Percentiles rank a stretch among this genome's conserved stretches.
phyloP scores from a whole-genome alignment of 2,113 vertebrate genomes.

The Suricata suricatta region DNA sequence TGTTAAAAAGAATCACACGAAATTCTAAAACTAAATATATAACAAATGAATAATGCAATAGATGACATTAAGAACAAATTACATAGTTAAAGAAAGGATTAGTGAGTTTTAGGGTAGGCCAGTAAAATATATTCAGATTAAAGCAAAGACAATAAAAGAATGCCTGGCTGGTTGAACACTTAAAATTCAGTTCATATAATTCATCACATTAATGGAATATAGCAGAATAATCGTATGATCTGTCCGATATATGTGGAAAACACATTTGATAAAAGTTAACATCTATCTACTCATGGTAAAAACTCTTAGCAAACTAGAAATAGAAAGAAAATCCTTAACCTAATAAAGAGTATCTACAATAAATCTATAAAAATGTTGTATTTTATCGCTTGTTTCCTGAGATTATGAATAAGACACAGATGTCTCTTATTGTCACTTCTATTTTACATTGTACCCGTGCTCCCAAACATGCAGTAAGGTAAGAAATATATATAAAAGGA shows the following conservation, averaged over 20 bases:
- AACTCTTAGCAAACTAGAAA: not conserved
- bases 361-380: not conserved
- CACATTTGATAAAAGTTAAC: not conserved
- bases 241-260: not conserved
- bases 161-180: not conserved
- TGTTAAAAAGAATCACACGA: not conserved
- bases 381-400: not conserved
- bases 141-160: not conserved
- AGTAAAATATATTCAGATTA: not conserved
- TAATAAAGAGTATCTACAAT: not conserved
- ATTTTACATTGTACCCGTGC: not conserved
- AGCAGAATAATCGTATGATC: not conserved
- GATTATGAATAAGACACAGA: not conserved
- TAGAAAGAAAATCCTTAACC: not conserved
- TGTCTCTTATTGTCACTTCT: not conserved
- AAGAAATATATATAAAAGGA: not conserved
- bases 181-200: not conserved
- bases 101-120: not conserved
- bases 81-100: not conserved
- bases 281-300: not conserved
- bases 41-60: not conserved
- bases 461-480: not conserved
- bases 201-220: not conserved
- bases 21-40: not conserved
- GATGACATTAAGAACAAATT: not conserved